Percentiles rank a stretch among this genome's conserved stretches.
These are phyloP conservation scores for Tinamus guttatus DNA, from an alignment of 2,113 vertebrate genomes.

Conservation along the genomic window DNA sequence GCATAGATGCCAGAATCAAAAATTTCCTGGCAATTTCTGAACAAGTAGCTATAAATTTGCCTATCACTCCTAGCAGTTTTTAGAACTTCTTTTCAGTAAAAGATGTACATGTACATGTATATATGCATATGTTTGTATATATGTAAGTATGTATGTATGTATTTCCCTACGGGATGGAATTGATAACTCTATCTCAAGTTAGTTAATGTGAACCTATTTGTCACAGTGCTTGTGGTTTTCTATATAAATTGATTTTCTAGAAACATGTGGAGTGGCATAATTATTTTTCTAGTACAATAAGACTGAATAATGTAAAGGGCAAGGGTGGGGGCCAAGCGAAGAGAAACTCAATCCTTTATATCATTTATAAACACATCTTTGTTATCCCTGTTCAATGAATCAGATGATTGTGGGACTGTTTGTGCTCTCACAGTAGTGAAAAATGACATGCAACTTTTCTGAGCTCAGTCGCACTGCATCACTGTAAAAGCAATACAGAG, in stretches of 20 bases:
- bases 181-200: background rate
- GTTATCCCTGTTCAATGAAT: background rate
- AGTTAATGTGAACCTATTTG: background rate
- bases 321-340: background rate
- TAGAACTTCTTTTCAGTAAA: background rate
- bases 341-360: background rate
- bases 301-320: background rate
- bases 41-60: constrained; percentile 1
- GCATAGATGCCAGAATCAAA: background rate
- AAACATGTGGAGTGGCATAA: background rate
- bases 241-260: background rate
- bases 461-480: background rate
- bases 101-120: background rate
- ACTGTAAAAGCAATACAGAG: background rate
- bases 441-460: background rate
- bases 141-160: background rate
- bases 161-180: background rate
- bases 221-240: background rate
- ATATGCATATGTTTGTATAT: background rate
- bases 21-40: constrained; percentile 33
- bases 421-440: background rate
- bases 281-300: background rate
- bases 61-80: background rate
- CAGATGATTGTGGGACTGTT: background rate
- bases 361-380: background rate